Percentiles rank a stretch among this genome's conserved stretches.
Evolutionary conservation across 2,797 vertebrate genomes (phyloP).

Genomic region (Cossypha caffra): DNA sequence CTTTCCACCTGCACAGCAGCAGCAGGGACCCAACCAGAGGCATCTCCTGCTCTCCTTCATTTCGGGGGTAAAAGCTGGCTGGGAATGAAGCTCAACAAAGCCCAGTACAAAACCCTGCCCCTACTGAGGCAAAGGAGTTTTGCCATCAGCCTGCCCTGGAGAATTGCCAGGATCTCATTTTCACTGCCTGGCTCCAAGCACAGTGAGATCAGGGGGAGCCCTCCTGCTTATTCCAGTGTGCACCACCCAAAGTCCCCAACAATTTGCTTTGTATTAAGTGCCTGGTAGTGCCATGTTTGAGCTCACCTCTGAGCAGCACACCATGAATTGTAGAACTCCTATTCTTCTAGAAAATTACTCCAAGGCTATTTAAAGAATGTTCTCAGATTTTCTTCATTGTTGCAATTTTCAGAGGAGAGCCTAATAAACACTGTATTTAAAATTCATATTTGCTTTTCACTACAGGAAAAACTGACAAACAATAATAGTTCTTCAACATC

Average conservation of each 20-base stretch:
- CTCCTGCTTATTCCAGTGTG: background rate
- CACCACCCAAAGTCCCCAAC: background rate
- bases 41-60: background rate
- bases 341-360: background rate
- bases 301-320: background rate
- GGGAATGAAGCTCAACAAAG: background rate
- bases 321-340: background rate
- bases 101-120: background rate
- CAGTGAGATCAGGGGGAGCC: background rate
- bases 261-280: background rate
- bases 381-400: background rate
- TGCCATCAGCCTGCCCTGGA: background rate
- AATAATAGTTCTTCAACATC: background rate
- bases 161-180: background rate
- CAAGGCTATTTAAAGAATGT: background rate
- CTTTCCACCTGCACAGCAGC: background rate
- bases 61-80: background rate
- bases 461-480: background rate
- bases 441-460: background rate
- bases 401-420: background rate
- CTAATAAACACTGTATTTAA: background rate
- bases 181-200: background rate
- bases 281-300: background rate
- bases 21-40: accelerated
- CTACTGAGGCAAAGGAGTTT: background rate